A percentile compares a stretch with the other conserved stretches of the same genome.
These are phyloP conservation scores for Nymphalis c-album DNA, from an alignment of 2,888 invertebrate genomes.

Conservation along the genomic window DNA sequence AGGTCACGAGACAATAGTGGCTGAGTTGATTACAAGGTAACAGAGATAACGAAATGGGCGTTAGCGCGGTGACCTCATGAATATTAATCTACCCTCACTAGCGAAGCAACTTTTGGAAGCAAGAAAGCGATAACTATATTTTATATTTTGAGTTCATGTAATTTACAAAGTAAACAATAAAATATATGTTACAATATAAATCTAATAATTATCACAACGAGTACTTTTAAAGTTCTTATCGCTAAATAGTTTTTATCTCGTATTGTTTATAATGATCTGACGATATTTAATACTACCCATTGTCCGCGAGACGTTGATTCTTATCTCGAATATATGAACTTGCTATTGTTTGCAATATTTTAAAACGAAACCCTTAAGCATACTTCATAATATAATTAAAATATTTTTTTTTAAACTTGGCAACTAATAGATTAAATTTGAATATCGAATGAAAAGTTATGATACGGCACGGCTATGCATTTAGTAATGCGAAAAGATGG, in stretches of 20 bases:
- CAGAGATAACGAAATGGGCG: not conserved
- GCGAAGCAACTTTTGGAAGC: not conserved
- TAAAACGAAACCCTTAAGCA: too few relatives aligned
- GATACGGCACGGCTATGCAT: too few relatives aligned
- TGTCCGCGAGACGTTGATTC: conserved; percentile 10
- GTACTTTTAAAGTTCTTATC: not conserved
- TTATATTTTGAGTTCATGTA: not conserved
- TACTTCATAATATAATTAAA: too few relatives aligned
- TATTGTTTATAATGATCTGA: not conserved
- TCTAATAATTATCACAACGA: too few relatives aligned
- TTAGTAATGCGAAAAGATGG: too few relatives aligned
- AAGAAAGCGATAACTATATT: not conserved
- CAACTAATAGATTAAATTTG: too few relatives aligned
- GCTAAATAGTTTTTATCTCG: not conserved
- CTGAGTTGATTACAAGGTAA: not conserved
- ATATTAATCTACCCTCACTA: conserved; percentile 1
- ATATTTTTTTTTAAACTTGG: too few relatives aligned
- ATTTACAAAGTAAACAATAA: not conserved
- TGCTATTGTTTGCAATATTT: not conserved
- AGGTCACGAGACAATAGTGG: too few relatives aligned
- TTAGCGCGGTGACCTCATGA: not conserved
- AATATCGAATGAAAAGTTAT: too few relatives aligned
- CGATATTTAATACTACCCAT: not conserved
- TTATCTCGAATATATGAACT: conserved; percentile 1
- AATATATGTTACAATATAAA: too few relatives aligned